Percentiles rank a stretch among this genome's conserved stretches.
Conservation (phyloP, 2,797 vertebrate genomes). For the Danio jaintianensis region DNA sequence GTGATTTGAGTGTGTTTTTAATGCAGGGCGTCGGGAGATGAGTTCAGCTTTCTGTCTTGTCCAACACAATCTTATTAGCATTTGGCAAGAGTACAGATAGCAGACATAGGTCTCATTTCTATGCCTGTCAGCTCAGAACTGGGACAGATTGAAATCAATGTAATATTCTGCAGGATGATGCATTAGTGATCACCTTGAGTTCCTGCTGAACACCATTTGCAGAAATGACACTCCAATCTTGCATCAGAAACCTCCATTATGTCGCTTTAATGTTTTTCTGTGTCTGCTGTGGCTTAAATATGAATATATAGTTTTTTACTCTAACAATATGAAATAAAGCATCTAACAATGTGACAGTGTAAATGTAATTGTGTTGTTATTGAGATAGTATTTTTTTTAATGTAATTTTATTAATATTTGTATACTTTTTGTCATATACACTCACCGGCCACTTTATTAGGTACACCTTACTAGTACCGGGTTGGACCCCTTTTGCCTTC, state of each 20-base stretch:
- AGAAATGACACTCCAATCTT: neutral
- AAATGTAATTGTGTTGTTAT: no score
- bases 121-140: slow-evolving; percentile 63
- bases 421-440: no score
- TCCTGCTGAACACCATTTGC: neutral
- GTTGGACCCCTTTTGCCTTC: no score
- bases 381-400: no score
- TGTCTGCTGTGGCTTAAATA: neutral
- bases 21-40: slow-evolving; percentile 20
- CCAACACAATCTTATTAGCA: slow-evolving; percentile 59
- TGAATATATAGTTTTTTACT: no score
- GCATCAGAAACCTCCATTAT: neutral
- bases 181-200: neutral
- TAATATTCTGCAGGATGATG: slow-evolving; percentile 32
- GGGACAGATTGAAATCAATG: slow-evolving; percentile 47
- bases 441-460: no score
- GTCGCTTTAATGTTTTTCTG: neutral
- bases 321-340: no score
- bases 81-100: slow-evolving; percentile 60
- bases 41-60: slow-evolving; percentile 30
- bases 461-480: no score
- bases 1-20: slow-evolving; percentile 34
- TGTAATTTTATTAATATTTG: no score
- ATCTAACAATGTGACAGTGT: no score
- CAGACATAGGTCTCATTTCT: slow-evolving; percentile 65